Evolutionary conservation across 2,797 vertebrate species (phyloP).

Genomic region (Ceyx erithaca): DNA sequence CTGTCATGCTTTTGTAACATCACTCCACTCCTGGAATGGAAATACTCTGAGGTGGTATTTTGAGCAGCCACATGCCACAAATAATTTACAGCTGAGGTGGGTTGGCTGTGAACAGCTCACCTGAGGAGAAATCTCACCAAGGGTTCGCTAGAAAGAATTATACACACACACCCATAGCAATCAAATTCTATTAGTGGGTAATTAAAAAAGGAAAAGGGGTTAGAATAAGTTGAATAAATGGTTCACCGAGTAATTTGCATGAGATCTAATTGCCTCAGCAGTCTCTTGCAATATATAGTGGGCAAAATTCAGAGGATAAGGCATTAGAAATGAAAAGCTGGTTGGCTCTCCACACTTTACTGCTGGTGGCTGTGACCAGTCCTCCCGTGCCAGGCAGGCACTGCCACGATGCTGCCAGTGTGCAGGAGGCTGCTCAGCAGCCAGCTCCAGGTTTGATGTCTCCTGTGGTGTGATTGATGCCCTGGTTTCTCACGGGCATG

Average conservation of each 20-base stretch:
- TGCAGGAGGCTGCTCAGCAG: accelerated
- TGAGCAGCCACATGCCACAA: not conserved
- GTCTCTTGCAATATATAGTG: not conserved
- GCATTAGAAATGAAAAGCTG: not conserved
- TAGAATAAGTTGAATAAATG: not conserved
- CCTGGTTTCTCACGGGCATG: not conserved
- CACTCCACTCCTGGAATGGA: not conserved
- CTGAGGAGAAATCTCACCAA: not conserved
- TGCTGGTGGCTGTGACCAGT: not conserved
- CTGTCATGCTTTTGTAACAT: not conserved
- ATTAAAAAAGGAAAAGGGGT: not conserved
- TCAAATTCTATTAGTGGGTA: not conserved
- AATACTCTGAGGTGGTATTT: not conserved
- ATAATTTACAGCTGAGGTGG: not conserved
- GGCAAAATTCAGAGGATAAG: not conserved
- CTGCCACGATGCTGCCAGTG: not conserved
- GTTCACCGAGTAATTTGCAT: not conserved
- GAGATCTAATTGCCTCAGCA: not conserved
- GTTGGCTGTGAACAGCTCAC: not conserved
- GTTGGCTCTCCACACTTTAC: not conserved
- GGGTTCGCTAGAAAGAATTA: not conserved
- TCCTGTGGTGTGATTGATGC: not conserved
- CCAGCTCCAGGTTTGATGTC: not conserved
- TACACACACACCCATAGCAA: not conserved
- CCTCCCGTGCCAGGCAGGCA: not conserved